Evolutionary conservation across 1,140 invertebrate genomes (phyloP), one percentile per base, ranked within the genome.

Genomic region (Rhizoglyphus robini): DNA sequence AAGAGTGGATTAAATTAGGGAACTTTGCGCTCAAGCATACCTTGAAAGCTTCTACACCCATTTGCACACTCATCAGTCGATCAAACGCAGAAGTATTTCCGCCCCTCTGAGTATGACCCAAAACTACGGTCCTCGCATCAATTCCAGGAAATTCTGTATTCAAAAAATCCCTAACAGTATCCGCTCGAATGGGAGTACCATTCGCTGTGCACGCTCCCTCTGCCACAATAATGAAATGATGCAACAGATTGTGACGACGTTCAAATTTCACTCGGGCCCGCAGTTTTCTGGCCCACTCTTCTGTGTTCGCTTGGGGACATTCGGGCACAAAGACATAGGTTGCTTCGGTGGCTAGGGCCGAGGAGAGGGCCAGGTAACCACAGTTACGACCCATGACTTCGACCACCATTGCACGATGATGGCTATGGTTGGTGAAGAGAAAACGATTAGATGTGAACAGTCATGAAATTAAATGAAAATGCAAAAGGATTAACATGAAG

Each of bases 171-270:
- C 79, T 88, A 5, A 99, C 85, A 72, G 87, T 82, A 71, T 95
- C 90, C 1, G 90, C 87, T 20, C 90, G 95, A 71, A 99, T 98
- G 2, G 90, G 84, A 67, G 90, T 81, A 4, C 94, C 93, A 65
- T 95, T 85, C 46, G 85, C 82, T 77, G 98, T 95, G 66, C 96
- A 92, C 2, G 96, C 95, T 3, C 96, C 96, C 77, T 99, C 96
- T 2, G 95, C 90, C n/a, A 99, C 89, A 67, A 99, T 93, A 51
- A 99, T 96, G 71, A 99, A 98, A 74, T 99, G 99, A 72, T 99
- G 77, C 65, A 96, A 84, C 75, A 96, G 90, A n/a, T 93, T 93
- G 60, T 86, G 82, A 57, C 83, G 82, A 72, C 93, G 82, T 79
- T 95, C 91, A 91, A 61, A 65, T 49, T 63, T 64, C 2, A 97